Conservation (phyloP, 2,888 invertebrate species). For the Chrysina gloriosa region DNA sequence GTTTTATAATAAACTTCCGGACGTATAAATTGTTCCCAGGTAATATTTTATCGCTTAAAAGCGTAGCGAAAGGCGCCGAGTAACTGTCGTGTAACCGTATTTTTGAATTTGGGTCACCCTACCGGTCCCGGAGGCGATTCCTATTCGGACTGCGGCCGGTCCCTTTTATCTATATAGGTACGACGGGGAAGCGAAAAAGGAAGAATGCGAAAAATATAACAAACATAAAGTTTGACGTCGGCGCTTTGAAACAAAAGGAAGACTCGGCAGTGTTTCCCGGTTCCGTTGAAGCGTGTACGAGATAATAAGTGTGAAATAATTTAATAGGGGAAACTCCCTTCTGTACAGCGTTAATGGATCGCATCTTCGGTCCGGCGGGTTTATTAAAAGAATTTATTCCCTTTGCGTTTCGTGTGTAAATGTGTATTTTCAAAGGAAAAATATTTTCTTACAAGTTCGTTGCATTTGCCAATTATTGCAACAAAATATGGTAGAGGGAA, state of each 20-base stretch:
- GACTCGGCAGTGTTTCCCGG: background rate
- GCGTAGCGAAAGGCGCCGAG: background rate
- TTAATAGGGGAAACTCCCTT: background rate
- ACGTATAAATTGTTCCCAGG: slow-evolving; percentile 27
- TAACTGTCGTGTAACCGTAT: slow-evolving; percentile 10
- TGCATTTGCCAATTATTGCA: no score
- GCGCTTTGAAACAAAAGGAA: background rate
- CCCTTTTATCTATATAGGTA: background rate
- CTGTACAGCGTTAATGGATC: background rate
- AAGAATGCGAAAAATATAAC: background rate
- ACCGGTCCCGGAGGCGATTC: background rate
- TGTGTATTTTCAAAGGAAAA: no score
- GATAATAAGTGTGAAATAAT: slow-evolving; percentile 11
- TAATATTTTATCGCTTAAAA: slow-evolving; percentile 27
- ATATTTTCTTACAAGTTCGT: no score
- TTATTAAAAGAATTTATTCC: slow-evolving; percentile 5
- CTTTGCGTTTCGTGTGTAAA: no score
- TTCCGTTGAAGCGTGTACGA: background rate
- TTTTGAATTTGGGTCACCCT: slow-evolving; percentile 3
- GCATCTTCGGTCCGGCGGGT: background rate
- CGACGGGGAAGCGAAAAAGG: background rate
- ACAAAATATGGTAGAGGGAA: no score
- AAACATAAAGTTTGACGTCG: slow-evolving; percentile 3
- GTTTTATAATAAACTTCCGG: slow-evolving; percentile 33
- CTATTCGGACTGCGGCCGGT: background rate